A percentile compares a stretch with the other conserved stretches of the same genome.
Conservation (phyloP, 35 echinoderm and acorn worm species). For the Lytechinus pictus region DNA sequence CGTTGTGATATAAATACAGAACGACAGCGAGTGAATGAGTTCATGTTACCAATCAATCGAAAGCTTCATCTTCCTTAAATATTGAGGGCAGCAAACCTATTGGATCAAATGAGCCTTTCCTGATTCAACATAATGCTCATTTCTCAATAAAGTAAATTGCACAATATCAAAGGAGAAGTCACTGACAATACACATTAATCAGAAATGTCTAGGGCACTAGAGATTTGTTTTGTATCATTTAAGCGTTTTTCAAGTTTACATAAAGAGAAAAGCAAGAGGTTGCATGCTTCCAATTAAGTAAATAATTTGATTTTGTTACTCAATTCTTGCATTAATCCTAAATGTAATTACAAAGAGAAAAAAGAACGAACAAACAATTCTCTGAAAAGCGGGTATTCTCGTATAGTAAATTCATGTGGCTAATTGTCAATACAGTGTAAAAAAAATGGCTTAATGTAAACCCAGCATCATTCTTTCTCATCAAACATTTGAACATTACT, state of each 20-base stretch:
- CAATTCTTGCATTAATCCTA: background rate
- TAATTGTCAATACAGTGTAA: background rate
- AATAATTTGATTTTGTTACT: background rate
- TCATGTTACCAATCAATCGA: background rate
- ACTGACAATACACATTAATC: background rate
- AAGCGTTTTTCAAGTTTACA: background rate
- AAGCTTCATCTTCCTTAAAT: background rate
- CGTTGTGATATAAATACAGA: background rate
- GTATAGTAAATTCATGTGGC: background rate
- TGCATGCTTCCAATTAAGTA: background rate
- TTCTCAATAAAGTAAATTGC: background rate
- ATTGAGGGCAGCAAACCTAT: background rate
- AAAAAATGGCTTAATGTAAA: background rate
- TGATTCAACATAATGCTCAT: slow-evolving; percentile 13
- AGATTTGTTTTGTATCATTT: background rate
- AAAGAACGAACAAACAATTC: background rate
- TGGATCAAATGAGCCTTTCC: slow-evolving; percentile 10
- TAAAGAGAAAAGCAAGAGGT: background rate
- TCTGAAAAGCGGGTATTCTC: background rate
- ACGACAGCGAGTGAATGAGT: background rate
- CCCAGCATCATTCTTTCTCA: background rate
- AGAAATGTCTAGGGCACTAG: background rate
- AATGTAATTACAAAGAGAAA: background rate
- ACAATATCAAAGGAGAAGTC: background rate
- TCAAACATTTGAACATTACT: background rate